Evolutionary conservation across 2,797 vertebrate genomes (phyloP), one percentile per base, ranked within the genome.

Genomic region (Borostomias antarcticus): DNA sequence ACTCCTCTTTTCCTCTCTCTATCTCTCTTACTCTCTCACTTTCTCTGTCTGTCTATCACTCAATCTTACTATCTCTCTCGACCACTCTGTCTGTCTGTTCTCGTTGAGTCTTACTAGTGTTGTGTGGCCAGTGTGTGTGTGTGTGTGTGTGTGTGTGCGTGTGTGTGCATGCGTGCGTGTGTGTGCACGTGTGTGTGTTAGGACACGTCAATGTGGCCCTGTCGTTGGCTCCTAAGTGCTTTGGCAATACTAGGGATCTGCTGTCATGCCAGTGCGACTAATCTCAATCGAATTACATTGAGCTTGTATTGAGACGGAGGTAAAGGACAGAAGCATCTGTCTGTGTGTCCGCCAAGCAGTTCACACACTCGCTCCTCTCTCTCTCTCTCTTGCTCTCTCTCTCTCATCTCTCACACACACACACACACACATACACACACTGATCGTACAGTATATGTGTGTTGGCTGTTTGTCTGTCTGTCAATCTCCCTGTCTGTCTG

Each of bases 171-270:
- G 67, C 75, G 70, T 68, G 66, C 76, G 66, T 72, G 65, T 62
- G 71, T 58, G 74, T 59, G 72, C 74, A 74, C 72, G 84, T 82
- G 82, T 80, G 76, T 80, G 82, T 83, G 87, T 90, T 82, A 87
- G 87, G 52, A 57, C 74, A 76, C 73, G 60, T 92, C 88, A 71
- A 91, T 88, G 89, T 68, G 66, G 76, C 81, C 68, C 83, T 90
- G 89, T 92, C 91, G 90, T 91, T 92, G 90, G 85, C 82, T 91
- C 79, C 85, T 92, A 92, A 93, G 89, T 90, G 89, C 82, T 93
- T 91, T 89, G 83, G 88, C 90, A 89, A 91, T 92, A 92, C 79
- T 87, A 80, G 82, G 79, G 85, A 89, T 88, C 89, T 88, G 84
- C 89, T 90, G 88, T 91, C 89, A 92, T 90, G 89, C 89, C 85